Base-by-base conservation (phyloP, 2,797 vertebrate genomes). In the Spinus olivaceus region DNA sequence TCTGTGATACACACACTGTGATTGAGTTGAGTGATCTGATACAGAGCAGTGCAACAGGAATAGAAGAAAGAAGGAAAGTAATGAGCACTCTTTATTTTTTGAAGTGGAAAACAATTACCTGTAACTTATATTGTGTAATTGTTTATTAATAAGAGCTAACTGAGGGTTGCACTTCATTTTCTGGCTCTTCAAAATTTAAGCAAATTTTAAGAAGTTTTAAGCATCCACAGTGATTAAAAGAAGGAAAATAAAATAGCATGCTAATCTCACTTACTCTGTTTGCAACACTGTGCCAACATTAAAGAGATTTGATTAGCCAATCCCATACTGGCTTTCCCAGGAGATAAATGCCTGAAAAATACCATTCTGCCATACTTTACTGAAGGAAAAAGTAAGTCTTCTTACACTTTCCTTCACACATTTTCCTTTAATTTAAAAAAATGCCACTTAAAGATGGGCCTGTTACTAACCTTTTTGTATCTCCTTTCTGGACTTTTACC, bases 401-500 rank as follows among this genome's bases (percentile, higher is more conserved):
- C 16, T 47, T 61, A n/a, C n/a, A n/a, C n/a, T n/a, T n/a, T n/a
- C n/a, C n/a, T n/a, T n/a, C n/a, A n/a, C n/a, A 53, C 2, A 17
- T 13, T 19, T 51, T 81, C 17, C 41, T 70, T 57, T 25, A 18
- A 61, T 49, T 92, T 57, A 70, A 37, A 35, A 57, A 87, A 92
- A 86, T 5, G 4, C 13, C 32, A 37, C 25, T 60, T 78, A 67
- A 85, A 71, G 51, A 85, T 5, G 7, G 49, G 50, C 46, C 37
- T 79, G 8, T 80, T 70, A 97, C 98, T 96, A 79, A 98, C 98
- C 98, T 98, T 96, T 96, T 97, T 76, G 95, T 32, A 6, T 99
- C 99, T 71, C 97, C 98, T 98, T 99, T 99, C 92, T 99, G 99
- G 92, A 98, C 98, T 97, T 99, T 99, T 46, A 99, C 98, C 99